Conservation (phyloP, 2,797 vertebrate species). For the Neopelma chrysocephalum region DNA sequence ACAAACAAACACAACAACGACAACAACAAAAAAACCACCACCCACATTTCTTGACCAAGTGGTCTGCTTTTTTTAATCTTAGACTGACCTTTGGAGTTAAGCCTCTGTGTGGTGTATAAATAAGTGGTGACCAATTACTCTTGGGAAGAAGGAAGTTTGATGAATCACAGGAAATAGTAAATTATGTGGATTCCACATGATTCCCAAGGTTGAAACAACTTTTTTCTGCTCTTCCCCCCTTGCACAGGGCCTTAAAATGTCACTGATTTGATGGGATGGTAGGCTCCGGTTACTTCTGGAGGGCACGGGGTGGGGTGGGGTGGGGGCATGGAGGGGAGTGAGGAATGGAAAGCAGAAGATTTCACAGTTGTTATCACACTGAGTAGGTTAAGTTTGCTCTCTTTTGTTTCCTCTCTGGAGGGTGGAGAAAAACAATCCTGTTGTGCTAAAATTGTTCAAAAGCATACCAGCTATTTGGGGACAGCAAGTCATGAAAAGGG, state of each 20-base stretch:
- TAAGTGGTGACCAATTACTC: conserved; percentile 64
- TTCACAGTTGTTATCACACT: neutral
- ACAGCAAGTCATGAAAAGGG: neutral
- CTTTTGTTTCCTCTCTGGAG: conserved; percentile 23
- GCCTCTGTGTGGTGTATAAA: conserved; percentile 38
- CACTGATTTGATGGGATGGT: conserved; percentile 14
- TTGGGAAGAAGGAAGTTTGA: conserved; percentile 76
- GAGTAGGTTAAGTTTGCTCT: conserved; percentile 1
- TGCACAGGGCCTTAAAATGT: conserved; percentile 29
- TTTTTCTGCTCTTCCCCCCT: neutral
- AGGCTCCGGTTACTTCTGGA: conserved; percentile 55
- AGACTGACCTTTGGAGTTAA: conserved; percentile 50
- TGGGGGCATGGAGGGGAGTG: neutral
- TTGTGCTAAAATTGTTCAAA: conserved; percentile 9
- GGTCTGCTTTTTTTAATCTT: conserved; percentile 36
- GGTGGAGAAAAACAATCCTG: neutral
- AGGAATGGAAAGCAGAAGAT: conserved; percentile 17
- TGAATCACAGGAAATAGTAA: conserved; percentile 78
- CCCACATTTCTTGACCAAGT: conserved; percentile 13
- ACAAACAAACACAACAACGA: too few relatives aligned
- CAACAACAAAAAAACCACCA: neutral
- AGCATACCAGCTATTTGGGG: neutral
- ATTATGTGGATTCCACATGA: conserved; percentile 72
- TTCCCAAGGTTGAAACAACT: conserved; percentile 64
- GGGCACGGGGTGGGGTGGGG: neutral